These are phyloP conservation scores for Pteria penguin DNA, from an alignment of 2,888 invertebrate species.

Conservation along the genomic window DNA sequence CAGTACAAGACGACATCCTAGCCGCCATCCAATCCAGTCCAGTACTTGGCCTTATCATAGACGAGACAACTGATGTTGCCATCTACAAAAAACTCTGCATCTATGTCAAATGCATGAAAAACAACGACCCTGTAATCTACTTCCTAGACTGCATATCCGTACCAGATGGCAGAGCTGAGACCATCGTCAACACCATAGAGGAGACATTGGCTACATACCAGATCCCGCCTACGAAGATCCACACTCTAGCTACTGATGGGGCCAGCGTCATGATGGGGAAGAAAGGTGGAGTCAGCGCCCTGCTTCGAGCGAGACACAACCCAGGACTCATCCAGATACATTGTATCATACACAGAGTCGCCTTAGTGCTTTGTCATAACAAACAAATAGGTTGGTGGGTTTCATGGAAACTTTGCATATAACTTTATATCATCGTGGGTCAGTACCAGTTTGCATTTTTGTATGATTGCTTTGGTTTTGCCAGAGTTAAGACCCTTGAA, in stretches of 20 bases:
- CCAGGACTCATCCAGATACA: background rate
- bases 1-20: slow-evolving; percentile 13
- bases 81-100: slow-evolving; percentile 40
- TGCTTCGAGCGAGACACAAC: slow-evolving; percentile 1
- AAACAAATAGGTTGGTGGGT: no score
- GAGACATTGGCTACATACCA: background rate
- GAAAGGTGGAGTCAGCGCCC: background rate
- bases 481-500: background rate
- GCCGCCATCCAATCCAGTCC: slow-evolving; percentile 21
- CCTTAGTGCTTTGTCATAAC: slow-evolving; percentile 1
- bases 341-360: slow-evolving; percentile 12
- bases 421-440: background rate
- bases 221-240: background rate
- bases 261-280: slow-evolving; percentile 7
- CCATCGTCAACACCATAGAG: slow-evolving; percentile 1
- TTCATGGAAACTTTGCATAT: background rate
- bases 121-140: slow-evolving; percentile 3
- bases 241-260: slow-evolving; percentile 1
- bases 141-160: background rate
- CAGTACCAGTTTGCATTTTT: background rate
- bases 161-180: background rate
- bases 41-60: slow-evolving; percentile 30
- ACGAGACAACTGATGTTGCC: slow-evolving; percentile 44
- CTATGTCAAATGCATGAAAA: slow-evolving; percentile 32
- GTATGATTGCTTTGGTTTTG: background rate